Base-by-base conservation (phyloP, 2,888 invertebrate genomes). In the Heliconius cydno region DNA sequence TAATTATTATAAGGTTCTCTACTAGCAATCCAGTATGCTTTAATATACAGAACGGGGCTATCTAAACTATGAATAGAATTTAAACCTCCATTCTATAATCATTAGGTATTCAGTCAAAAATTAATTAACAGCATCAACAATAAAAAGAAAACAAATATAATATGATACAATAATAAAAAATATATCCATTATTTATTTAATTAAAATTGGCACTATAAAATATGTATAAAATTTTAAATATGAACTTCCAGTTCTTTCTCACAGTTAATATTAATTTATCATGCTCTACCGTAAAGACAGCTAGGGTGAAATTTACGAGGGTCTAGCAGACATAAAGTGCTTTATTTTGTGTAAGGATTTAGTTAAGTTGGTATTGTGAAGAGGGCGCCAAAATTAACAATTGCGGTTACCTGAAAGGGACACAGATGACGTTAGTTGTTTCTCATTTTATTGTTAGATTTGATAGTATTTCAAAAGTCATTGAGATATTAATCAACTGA, bases 341-440 rank as follows among this genome's bases (percentile, higher is more conserved):
- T 65, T 60, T 75, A 65, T 65, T 28, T 63, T 19, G 41, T 70
- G 41, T 70, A 41, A 41, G 65, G 22, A 75, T 65, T 75, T 75
- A 75, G 75, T 75, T 65, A 22, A 22, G 41, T 38, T 25, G 12
- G 41, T 75, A 41, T 75, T 46, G 41, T 65, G 75, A 63, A 75
- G 75, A 75, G 75, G 75, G 75, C 75, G 75, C 28, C 65, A 63
- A 75, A 46, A 6, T 25, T 28, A 12, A 5, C 25, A 28, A 10
- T 28, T 65, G 38, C 41, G 75, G 38, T 75, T 65, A 46, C 65
- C 38, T 65, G 13, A 28, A 1, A 19, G 2, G 63, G 41, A 12
- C 63, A 75, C 19, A 75, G 74, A 75, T 75, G 74, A 75, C 74
- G 73, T 73, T 73, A 73, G n/a, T 73, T n/a, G 73, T 57, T 30